These are phyloP conservation scores for Hydrotaea cyrtoneurina DNA, from an alignment of 2,888 invertebrate genomes.

Conservation along the genomic window DNA sequence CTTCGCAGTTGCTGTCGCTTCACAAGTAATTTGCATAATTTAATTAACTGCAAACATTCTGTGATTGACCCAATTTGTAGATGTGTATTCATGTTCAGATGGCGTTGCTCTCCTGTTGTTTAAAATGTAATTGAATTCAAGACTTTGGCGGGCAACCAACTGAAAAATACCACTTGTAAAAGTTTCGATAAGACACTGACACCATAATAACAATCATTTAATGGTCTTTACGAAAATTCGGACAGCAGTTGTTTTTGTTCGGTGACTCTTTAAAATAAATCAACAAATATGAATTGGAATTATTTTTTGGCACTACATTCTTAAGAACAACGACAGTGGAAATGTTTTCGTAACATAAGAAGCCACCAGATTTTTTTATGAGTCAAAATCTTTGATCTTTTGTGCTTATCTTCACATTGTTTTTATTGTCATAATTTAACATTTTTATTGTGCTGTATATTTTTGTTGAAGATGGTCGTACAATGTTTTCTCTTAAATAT, in stretches of 20 bases:
- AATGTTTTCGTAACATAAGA: no score
- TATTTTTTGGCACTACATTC: no score
- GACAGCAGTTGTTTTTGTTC: neutral
- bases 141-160: neutral
- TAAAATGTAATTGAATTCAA: conserved; percentile 14
- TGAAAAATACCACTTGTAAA: neutral
- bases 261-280: no score
- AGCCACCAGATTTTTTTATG: no score
- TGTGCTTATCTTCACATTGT: no score
- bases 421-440: no score
- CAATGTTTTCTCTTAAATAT: no score
- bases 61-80: conserved; percentile 54
- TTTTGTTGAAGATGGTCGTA: no score
- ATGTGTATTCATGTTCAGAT: neutral
- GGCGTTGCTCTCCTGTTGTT: neutral
- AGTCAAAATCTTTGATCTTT: no score
- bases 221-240: neutral
- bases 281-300: no score
- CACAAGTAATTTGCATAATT: conserved; percentile 62
- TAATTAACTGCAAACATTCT: conserved; percentile 53
- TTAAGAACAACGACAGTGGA: no score
- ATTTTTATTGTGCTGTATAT: no score
- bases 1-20: conserved; percentile 8
- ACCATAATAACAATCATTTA: conserved; percentile 33
- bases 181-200: conserved; percentile 24